A percentile compares a stretch with the other conserved stretches of the same genome.
These are phyloP conservation scores for Neocloeon triangulifer DNA, from an alignment of 1,140 invertebrate species.

Conservation along the genomic window DNA sequence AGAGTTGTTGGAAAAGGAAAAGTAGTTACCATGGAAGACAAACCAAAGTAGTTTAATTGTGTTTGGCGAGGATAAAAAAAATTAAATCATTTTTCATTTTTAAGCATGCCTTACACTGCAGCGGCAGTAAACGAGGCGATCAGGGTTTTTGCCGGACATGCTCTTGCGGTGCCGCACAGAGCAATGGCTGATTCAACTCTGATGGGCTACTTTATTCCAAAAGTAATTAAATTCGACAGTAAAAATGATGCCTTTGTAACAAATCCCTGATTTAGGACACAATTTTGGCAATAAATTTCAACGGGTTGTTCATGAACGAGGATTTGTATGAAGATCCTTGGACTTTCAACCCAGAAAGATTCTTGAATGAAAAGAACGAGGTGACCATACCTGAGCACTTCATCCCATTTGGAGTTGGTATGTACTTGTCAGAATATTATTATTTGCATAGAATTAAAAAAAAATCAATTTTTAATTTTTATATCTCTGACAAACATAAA, in stretches of 20 bases:
- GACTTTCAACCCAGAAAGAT: slow-evolving; percentile 44
- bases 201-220: slow-evolving; percentile 34
- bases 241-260: no score
- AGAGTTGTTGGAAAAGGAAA: slow-evolving; percentile 18
- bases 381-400: slow-evolving; percentile 31
- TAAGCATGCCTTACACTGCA: slow-evolving; percentile 32
- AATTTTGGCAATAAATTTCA: slow-evolving; percentile 36
- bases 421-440: slow-evolving; percentile 9
- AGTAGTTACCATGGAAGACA: slow-evolving; percentile 19
- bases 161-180: slow-evolving; percentile 34
- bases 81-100: slow-evolving; percentile 7
- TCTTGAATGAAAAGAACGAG: slow-evolving; percentile 27
- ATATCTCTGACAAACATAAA: not conserved
- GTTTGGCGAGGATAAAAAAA: slow-evolving; percentile 3
- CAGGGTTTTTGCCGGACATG: slow-evolving; percentile 23
- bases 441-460: not conserved
- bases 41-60: slow-evolving; percentile 10
- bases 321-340: slow-evolving; percentile 42
- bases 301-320: slow-evolving; percentile 40
- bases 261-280: slow-evolving; percentile 24
- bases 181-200: slow-evolving; percentile 26
- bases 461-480: no score
- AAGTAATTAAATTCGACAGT: no score
- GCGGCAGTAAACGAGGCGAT: slow-evolving; percentile 28
- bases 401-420: slow-evolving; percentile 49